phyloP scores from a whole-genome alignment of 2,113 vertebrate species.

The Tonatia bakeri region DNA sequence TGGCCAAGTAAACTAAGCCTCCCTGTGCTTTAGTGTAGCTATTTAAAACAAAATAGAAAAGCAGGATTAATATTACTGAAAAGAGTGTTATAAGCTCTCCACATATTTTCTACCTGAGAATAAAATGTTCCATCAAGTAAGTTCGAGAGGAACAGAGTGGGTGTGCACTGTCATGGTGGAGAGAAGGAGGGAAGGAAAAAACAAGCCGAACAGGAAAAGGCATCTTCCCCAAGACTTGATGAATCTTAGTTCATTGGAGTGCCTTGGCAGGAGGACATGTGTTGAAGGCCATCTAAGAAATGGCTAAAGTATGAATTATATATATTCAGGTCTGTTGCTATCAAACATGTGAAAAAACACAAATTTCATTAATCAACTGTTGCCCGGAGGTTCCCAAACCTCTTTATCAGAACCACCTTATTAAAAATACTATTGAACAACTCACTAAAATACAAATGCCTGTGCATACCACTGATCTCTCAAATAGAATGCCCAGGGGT shows the following conservation, averaged over 20 bases:
- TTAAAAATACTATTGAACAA: constrained; percentile 2
- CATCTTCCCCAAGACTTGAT: background rate
- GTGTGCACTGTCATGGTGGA: background rate
- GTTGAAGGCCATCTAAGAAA: background rate
- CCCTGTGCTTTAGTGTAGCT: constrained; percentile 30
- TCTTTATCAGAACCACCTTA: background rate
- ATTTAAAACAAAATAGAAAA: constrained; percentile 43
- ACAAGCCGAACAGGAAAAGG: background rate
- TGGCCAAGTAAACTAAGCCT: constrained; percentile 48
- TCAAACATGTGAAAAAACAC: background rate
- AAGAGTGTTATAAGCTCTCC: background rate
- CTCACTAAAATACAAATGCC: background rate
- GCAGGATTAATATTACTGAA: constrained; percentile 57
- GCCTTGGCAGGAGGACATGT: background rate
- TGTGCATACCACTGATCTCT: background rate
- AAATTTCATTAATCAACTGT: background rate
- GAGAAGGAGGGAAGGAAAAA: background rate
- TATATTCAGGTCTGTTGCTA: background rate
- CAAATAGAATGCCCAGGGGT: background rate
- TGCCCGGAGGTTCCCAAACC: background rate
- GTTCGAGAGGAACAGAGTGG: background rate
- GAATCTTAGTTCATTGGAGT: background rate
- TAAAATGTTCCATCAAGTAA: constrained; percentile 22
- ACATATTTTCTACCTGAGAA: constrained; percentile 41
- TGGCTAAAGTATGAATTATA: background rate